Conservation (phyloP, 92 coral and sea anemone species). For the Palythoa grandiflora region DNA sequence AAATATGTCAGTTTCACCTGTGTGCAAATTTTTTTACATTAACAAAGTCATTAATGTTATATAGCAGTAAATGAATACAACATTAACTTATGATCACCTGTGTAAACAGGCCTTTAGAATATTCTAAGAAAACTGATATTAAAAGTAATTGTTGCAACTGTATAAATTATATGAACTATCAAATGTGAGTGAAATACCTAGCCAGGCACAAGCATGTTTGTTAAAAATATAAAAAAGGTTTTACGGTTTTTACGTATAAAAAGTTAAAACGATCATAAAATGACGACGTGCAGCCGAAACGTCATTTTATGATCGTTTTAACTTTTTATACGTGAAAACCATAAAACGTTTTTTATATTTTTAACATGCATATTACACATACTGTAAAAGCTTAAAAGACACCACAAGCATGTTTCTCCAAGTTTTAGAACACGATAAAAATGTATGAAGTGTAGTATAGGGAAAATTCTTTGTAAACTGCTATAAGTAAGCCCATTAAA, state of each 20-base stretch:
- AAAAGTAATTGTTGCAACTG: no score
- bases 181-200: background rate
- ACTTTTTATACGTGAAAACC: no score
- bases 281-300: no score
- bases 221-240: no score
- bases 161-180: background rate
- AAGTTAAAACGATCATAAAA: no score
- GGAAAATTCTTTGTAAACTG: background rate
- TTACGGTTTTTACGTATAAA: no score
- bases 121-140: background rate
- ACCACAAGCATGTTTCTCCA: background rate
- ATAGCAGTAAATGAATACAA: no score
- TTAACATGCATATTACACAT: no score
- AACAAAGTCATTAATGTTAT: background rate
- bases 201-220: background rate
- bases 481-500: background rate
- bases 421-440: background rate
- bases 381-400: no score
- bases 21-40: background rate
- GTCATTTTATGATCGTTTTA: no score
- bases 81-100: background rate
- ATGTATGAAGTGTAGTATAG: background rate
- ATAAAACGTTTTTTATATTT: no score
- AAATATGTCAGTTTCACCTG: background rate
- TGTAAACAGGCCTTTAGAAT: background rate